Conservation (phyloP, 2,113 vertebrate genomes). For the Carettochelys insculpta region DNA sequence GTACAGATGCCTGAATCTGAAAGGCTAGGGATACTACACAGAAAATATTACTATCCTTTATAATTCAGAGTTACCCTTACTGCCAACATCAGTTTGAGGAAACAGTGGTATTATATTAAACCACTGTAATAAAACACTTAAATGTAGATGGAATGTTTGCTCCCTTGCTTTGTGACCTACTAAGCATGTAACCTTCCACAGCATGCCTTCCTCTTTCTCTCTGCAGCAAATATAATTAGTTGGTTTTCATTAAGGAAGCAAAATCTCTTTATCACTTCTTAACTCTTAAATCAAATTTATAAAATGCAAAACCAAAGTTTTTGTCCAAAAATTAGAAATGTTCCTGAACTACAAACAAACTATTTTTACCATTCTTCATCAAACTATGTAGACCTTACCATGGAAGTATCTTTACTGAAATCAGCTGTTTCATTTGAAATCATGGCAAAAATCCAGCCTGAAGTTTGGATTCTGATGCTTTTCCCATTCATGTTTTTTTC, state of each 20-base stretch:
- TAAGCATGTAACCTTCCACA: constrained; percentile 58
- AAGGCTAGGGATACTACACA: constrained; percentile 27
- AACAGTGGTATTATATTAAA: constrained; percentile 32
- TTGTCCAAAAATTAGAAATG: constrained; percentile 8
- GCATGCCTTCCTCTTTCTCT: constrained; percentile 43
- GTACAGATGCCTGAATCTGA: constrained; percentile 54
- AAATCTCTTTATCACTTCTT: constrained; percentile 50
- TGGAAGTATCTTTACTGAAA: neutral
- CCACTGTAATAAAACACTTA: constrained; percentile 36
- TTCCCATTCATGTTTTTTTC: neutral
- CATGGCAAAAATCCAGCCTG: neutral
- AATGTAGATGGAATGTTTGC: constrained; percentile 61
- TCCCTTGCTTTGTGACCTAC: constrained; percentile 34
- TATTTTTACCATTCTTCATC: neutral
- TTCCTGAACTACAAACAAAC: neutral
- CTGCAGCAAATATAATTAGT: constrained; percentile 51
- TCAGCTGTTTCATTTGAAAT: neutral
- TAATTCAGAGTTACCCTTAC: constrained; percentile 37
- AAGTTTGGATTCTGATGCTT: neutral
- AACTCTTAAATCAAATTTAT: constrained; percentile 52
- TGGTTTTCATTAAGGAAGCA: constrained; percentile 60
- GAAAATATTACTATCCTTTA: constrained; percentile 24
- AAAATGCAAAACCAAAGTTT: constrained; percentile 40
- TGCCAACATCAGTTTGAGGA: constrained; percentile 44
- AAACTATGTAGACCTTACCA: neutral